A percentile compares a stretch with the other conserved stretches of the same genome.
phyloP scores from a whole-genome alignment of 1,140 invertebrate species.

The Pinna nobilis region DNA sequence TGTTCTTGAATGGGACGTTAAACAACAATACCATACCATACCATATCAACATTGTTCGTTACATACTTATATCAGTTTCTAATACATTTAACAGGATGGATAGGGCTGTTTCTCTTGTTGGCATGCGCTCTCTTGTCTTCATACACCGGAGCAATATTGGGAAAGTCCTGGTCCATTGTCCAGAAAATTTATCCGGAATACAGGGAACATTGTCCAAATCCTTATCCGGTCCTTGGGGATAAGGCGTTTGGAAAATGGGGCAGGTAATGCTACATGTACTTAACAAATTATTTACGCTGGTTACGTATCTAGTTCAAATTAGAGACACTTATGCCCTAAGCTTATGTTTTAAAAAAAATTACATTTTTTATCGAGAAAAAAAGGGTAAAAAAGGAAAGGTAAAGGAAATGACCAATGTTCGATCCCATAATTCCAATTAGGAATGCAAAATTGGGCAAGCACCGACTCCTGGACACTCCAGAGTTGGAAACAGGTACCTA shows the following conservation, averaged over 20 bases:
- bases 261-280: slow-evolving; percentile 73
- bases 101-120: slow-evolving; percentile 79
- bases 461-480: too few relatives aligned
- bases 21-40: too few relatives aligned
- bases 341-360: not conserved
- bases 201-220: slow-evolving; percentile 78
- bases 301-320: too few relatives aligned
- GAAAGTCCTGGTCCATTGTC: slow-evolving; percentile 83
- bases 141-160: slow-evolving; percentile 77
- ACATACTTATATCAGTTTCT: too few relatives aligned
- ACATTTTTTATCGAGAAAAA: not conserved
- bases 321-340: not conserved
- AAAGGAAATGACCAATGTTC: too few relatives aligned
- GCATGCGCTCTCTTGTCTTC: slow-evolving; percentile 79
- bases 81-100: too few relatives aligned
- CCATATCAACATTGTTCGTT: too few relatives aligned
- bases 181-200: slow-evolving; percentile 81
- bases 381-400: not conserved
- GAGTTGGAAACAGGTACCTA: too few relatives aligned
- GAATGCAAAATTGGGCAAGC: too few relatives aligned
- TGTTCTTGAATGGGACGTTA: too few relatives aligned
- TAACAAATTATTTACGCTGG: not conserved
- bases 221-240: slow-evolving; percentile 82
- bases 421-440: too few relatives aligned
- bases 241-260: slow-evolving; percentile 79